These are phyloP conservation scores for Dendrocopos noguchii DNA, from an alignment of 2,113 vertebrate genomes.

Conservation along the genomic window DNA sequence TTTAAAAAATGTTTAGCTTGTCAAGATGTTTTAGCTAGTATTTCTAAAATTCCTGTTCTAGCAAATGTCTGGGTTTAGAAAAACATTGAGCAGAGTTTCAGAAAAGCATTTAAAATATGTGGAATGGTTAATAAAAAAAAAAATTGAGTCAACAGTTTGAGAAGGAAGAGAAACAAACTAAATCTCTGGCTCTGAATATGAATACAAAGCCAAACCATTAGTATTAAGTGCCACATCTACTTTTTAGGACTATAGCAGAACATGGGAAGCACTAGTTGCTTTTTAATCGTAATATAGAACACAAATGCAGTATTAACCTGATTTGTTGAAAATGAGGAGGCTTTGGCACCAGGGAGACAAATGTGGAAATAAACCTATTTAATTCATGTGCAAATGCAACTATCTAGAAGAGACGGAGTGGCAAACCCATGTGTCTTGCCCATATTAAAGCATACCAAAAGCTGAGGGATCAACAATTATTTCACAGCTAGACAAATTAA, in stretches of 20 bases:
- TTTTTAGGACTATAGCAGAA: not conserved
- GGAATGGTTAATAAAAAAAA: not conserved
- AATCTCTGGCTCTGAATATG: not conserved
- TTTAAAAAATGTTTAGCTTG: conserved; percentile 27
- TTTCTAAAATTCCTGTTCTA: conserved; percentile 4
- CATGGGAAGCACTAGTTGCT: not conserved
- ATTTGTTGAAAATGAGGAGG: not conserved
- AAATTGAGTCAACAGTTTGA: not conserved
- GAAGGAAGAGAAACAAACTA: not conserved
- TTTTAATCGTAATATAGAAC: not conserved
- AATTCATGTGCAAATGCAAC: not conserved
- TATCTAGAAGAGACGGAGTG: not conserved
- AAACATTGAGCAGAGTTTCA: not conserved
- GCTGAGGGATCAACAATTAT: not conserved
- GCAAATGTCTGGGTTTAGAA: not conserved
- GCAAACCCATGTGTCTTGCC: not conserved
- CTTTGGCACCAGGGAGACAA: not conserved
- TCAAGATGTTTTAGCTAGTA: conserved; percentile 29
- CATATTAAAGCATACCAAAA: not conserved
- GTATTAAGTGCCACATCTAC: not conserved
- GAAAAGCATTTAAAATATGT: conserved; percentile 11
- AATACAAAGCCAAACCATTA: not conserved
- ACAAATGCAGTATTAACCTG: not conserved
- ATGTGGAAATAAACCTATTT: not conserved
- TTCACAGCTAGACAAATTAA: not conserved